phyloP scores from a whole-genome alignment of 2,888 invertebrate genomes.

The Abrostola tripartita region DNA sequence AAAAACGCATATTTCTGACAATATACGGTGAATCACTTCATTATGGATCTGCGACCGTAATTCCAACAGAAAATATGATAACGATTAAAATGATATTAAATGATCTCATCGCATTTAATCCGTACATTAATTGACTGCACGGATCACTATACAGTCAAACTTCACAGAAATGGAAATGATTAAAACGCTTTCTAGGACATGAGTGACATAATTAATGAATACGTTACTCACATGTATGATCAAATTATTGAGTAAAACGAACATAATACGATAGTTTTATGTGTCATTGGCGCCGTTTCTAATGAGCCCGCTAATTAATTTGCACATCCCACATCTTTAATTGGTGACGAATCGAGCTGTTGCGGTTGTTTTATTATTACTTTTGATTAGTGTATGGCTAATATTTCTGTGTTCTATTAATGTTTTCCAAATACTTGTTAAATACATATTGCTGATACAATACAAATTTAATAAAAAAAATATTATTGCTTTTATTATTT shows the following conservation, averaged over 20 bases:
- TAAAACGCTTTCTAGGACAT: conserved; percentile 58
- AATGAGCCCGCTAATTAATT: conserved; percentile 77
- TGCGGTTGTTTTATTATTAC: conserved; percentile 55
- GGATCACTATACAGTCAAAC: conserved; percentile 37
- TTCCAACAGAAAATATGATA: conserved; percentile 36
- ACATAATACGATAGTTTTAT: conserved; percentile 64
- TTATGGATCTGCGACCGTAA: conserved; percentile 16
- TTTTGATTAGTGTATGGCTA: conserved; percentile 36
- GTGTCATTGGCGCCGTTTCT: conserved; percentile 79
- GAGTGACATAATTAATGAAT: conserved; percentile 63
- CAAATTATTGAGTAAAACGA: conserved; percentile 70
- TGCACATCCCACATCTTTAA: conserved; percentile 63
- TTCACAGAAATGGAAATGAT: conserved; percentile 41
- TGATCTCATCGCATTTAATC: conserved; percentile 46
- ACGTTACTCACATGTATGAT: conserved; percentile 64
- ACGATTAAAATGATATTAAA: conserved; percentile 31
- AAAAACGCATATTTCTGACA: conserved; percentile 2
- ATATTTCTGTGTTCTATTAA: conserved; percentile 17
- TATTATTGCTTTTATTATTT: too few species aligned
- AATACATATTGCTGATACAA: too few species aligned
- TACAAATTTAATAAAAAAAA: too few species aligned
- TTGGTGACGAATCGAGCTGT: conserved; percentile 59
- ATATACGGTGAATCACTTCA: conserved; percentile 29
- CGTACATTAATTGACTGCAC: conserved; percentile 15
- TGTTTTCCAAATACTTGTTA: conserved; percentile 21